Evolutionary conservation across 2,113 vertebrate genomes (phyloP).

Genomic region (Turdus rufiventris): DNA sequence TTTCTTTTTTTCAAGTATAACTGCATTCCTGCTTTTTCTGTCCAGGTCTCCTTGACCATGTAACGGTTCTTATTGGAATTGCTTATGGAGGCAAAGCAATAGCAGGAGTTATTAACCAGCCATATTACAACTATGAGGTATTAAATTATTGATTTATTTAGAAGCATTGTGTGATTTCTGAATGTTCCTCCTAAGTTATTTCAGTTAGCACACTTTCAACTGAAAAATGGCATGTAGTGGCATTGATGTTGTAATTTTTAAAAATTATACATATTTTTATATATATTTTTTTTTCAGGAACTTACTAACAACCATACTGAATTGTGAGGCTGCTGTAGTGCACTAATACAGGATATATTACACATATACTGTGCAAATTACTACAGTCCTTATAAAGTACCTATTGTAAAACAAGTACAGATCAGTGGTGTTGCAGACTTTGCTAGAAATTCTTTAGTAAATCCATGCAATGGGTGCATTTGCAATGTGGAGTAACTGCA

Average conservation of each 20-base stretch:
- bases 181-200: neutral
- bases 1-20: neutral
- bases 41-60: conserved; percentile 93
- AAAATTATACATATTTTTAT: too few relatives aligned
- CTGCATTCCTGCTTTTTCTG: neutral
- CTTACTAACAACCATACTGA: neutral
- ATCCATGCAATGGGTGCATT: neutral
- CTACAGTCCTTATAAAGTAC: neutral
- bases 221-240: neutral
- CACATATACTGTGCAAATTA: neutral
- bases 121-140: conserved; percentile 98
- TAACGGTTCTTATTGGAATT: conserved; percentile 95
- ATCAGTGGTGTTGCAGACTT: neutral
- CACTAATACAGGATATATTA: neutral
- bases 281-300: neutral
- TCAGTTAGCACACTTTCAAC: neutral
- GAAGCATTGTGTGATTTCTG: neutral
- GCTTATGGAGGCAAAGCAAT: conserved; percentile 91
- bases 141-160: neutral
- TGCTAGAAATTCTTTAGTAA: neutral
- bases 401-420: neutral
- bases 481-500: neutral
- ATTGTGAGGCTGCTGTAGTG: neutral
- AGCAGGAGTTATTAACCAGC: conserved; percentile 96
- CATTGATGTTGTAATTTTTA: neutral